Percentiles rank a stretch among this genome's conserved stretches.
phyloP scores from a whole-genome alignment of 1,140 invertebrate species.

The Plutomurus gul region DNA sequence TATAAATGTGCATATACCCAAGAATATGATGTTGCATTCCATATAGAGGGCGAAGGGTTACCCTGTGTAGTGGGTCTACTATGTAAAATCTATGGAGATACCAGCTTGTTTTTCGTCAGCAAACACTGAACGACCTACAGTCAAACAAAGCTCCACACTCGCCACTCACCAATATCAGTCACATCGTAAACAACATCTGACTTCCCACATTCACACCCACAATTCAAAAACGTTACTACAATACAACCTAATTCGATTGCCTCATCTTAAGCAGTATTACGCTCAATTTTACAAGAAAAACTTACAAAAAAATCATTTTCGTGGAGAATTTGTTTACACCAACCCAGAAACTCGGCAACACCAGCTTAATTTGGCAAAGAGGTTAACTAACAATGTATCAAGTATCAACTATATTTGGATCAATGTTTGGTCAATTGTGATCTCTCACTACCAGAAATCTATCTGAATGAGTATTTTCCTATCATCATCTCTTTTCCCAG shows the following conservation, averaged over 20 bases:
- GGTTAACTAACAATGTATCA: background rate
- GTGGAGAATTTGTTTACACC: too few species aligned
- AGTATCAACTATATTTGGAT: background rate
- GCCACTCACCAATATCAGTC: conserved; percentile 35
- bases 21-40: too few species aligned
- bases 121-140: background rate
- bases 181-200: conserved; percentile 38
- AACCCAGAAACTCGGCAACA: conserved; percentile 15
- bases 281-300: background rate
- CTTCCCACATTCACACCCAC: conserved; percentile 13
- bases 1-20: too few species aligned
- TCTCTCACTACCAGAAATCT: too few species aligned
- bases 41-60: too few species aligned
- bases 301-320: too few species aligned
- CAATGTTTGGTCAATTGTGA: too few species aligned
- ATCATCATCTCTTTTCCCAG: too few species aligned
- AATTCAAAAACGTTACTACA: background rate
- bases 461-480: too few species aligned
- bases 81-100: too few species aligned
- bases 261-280: background rate
- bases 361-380: conserved; percentile 10
- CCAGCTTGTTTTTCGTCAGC: too few species aligned
- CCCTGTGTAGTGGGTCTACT: too few species aligned
- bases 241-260: background rate
- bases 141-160: background rate